Base-by-base conservation (phyloP, 2,888 invertebrate genomes). In the Rhagium mordax region DNA sequence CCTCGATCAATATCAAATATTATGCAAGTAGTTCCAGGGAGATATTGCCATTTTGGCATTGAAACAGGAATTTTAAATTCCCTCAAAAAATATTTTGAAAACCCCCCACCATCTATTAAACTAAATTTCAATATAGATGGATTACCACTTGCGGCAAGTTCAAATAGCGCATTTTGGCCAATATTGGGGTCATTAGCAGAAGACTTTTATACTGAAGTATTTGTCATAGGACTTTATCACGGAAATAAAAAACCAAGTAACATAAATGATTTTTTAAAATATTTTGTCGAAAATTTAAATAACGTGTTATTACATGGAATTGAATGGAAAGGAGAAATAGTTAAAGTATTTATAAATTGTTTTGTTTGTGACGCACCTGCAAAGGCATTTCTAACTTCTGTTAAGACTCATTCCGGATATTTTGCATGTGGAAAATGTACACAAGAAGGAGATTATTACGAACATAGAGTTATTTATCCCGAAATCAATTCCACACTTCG, bases 361-460 rank as follows among this genome's bases (percentile, higher is more conserved):
- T 51, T 82, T 18, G 78, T 80, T 21, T 82, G 81, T 74, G 82
- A 82, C 78, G 74, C 79, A 29, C 82, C 80, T 53, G 82, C 81
- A 15, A 68, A 76, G 49, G 67, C 79, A 15, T 83, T 78, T 70
- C 70, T 83, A 1, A 69, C 74, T 27, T 75, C 77, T 15, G 77
- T 73, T 15, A 81, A 81, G 74, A 48, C 71, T 21, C 81, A 83
- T 61, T 72, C 53, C 53, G 82, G 78, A 4, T 81, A 79, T 75
- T 80, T 72, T 71, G 74, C 76, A 29, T 83, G 81, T 71, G 64
- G 70, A 16, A 83, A 82, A 72, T 83, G 82, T 71, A 77, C 51
- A 48, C 62, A 74, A 53, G 78, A 80, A 70, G 82, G 81, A 49
- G 72, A 75, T 48, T 80, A 61, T 70, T 67, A 69, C 79, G 59